Evolutionary conservation across 2,113 vertebrate species (phyloP), one percentile per base, ranked within the genome.

Genomic region (Scalopus aquaticus): DNA sequence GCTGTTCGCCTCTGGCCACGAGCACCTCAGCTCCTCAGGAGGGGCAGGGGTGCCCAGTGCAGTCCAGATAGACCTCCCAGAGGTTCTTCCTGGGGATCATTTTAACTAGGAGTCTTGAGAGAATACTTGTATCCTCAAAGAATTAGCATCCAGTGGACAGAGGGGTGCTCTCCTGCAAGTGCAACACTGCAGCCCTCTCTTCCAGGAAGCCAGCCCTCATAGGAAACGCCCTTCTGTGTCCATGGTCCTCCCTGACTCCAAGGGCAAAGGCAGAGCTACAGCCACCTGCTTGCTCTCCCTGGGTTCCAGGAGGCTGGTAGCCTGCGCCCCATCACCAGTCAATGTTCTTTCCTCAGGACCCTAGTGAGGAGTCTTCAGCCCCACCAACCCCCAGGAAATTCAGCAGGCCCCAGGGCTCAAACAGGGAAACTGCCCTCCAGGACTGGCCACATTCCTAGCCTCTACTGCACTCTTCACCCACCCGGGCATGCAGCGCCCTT

Each of bases 401-500:
- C 67, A 56, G 32, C 42, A n/a, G 16, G 20, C 17, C 12, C 39
- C 8, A 32, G 15, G 28, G 8, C 32, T 32, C 60, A 22, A 24
- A 24, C 24, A 49, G 30, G 35, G 32, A 51, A 17, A 2, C 17
- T 51, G 62, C 70, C 22, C 56, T 35, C 62, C 9, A 35, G 24
- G 72, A 4, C 46, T 51, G 32, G 49, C 70, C 6, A 7, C 2
- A 22, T 20, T 42, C 46, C 85, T 4, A 0, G 56, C 24, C 32
- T 69, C 67, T 3, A 0, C 69, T 76, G 24, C 15, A 2, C n/a
- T 60, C 58, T 22, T 6, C 16, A 64, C 30, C 22, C 60, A 6
- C 3, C 11, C 2, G 0, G 4, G 30, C 19, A 10, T 1, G 0
- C 35, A 54, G 49, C 26, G 24, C 58, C 37, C n/a, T 17, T 44